A percentile compares a stretch with the other conserved stretches of the same genome.
Evolutionary conservation across 2,888 invertebrate genomes (phyloP).

Genomic region (Eupithecia tripunctaria): DNA sequence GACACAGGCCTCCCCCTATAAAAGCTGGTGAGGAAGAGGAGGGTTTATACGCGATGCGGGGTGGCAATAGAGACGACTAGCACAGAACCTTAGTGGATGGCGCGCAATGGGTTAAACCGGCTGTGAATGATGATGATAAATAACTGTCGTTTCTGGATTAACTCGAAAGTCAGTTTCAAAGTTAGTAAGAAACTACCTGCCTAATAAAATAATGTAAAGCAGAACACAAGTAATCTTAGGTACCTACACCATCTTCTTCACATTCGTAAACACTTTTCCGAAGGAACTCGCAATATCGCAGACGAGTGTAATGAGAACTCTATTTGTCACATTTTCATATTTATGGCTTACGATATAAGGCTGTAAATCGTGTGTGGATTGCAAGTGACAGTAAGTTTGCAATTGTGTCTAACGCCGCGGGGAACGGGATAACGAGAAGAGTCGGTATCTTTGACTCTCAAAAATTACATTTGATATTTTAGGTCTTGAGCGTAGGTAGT

Average conservation of each 20-base stretch:
- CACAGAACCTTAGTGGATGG: no score
- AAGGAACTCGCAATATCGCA: not conserved
- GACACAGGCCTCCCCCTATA: no score
- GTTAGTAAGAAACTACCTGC: not conserved
- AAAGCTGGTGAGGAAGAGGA: no score
- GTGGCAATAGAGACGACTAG: no score
- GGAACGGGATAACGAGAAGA: conserved; percentile 74
- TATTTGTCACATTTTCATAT: conserved; percentile 57
- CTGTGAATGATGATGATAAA: no score
- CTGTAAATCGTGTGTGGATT: conserved; percentile 57
- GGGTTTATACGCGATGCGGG: no score
- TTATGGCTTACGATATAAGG: conserved; percentile 57
- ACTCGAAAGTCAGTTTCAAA: not conserved
- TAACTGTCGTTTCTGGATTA: no score
- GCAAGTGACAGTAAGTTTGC: conserved; percentile 59
- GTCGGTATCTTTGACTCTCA: conserved; percentile 56
- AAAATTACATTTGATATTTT: conserved; percentile 35
- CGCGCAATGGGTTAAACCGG: no score
- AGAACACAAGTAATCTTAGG: not conserved
- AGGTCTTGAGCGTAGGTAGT: not conserved
- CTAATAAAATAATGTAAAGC: not conserved
- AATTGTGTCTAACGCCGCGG: conserved; percentile 66
- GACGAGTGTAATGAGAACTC: conserved; percentile 54
- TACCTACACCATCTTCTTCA: not conserved
- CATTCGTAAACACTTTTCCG: not conserved